These are phyloP conservation scores for Goniozus legneri DNA, from an alignment of 1,140 invertebrate species.

Conservation along the genomic window DNA sequence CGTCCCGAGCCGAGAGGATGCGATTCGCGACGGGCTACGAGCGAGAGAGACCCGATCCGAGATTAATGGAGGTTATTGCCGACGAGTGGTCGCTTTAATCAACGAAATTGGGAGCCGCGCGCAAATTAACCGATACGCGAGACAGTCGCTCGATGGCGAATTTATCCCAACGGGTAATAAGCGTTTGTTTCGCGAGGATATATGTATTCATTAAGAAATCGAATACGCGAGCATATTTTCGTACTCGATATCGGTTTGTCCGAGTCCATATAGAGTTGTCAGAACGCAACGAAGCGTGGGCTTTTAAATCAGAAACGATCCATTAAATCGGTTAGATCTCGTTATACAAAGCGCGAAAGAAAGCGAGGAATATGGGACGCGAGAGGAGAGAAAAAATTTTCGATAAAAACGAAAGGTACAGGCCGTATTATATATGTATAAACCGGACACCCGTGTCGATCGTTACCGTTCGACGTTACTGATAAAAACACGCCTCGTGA, in stretches of 20 bases:
- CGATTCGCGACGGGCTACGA: conserved; percentile 25
- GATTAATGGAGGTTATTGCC: conserved; percentile 39
- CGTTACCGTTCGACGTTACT: conserved; percentile 17
- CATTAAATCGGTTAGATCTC: conserved; percentile 15
- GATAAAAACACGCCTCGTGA: conserved; percentile 24
- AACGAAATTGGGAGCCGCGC: conserved; percentile 31
- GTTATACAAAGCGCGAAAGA: conserved; percentile 6
- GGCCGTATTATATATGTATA: too few relatives aligned
- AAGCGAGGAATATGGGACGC: conserved; percentile 8
- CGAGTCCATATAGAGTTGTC: conserved; percentile 12
- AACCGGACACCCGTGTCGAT: too few relatives aligned
- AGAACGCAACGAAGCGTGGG: conserved; percentile 9
- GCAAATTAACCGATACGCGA: too few relatives aligned
- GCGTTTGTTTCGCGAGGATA: too few relatives aligned
- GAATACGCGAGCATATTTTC: too few relatives aligned
- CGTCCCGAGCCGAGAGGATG: conserved; percentile 32
- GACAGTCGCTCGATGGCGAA: too few relatives aligned
- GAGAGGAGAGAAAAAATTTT: conserved; percentile 14
- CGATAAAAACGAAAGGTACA: conserved; percentile 19
- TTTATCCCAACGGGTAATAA: too few relatives aligned
- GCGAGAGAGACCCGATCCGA: conserved; percentile 24
- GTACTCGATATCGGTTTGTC: too few relatives aligned
- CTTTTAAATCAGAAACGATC: conserved; percentile 16
- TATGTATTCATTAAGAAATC: too few relatives aligned
- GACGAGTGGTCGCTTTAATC: conserved; percentile 24